phyloP scores from a whole-genome alignment of 2,888 invertebrate genomes.

The Sepiola atlantica region DNA sequence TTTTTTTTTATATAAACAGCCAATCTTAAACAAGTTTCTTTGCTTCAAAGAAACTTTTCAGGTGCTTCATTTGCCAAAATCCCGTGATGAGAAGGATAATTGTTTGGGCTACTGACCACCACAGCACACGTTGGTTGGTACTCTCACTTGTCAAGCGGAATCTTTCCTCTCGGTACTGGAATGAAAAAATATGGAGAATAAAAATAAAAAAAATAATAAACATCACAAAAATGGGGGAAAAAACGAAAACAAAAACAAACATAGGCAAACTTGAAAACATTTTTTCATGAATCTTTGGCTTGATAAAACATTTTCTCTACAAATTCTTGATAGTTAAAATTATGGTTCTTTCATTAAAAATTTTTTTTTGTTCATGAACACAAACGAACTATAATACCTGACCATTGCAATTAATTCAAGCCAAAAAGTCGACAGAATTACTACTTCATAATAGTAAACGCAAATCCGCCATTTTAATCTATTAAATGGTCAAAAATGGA shows the following conservation, averaged over 20 bases:
- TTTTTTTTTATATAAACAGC: neutral
- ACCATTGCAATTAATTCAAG: too few species aligned
- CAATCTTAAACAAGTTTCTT: constrained; percentile 85
- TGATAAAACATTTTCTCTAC: too few species aligned
- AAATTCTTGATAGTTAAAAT: too few species aligned
- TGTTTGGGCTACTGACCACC: constrained; percentile 97
- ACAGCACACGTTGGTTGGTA: constrained; percentile 86
- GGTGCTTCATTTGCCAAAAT: constrained; percentile 99
- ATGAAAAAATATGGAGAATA: constrained; percentile 49
- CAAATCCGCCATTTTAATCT: too few species aligned
- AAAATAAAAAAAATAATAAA: neutral
- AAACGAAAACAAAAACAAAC: too few species aligned
- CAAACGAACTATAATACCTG: neutral
- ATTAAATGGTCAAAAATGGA: too few species aligned
- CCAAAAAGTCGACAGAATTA: too few species aligned
- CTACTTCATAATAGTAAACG: too few species aligned
- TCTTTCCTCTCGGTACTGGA: constrained; percentile 95
- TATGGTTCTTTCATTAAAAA: too few species aligned
- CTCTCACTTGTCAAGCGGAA: constrained; percentile 98
- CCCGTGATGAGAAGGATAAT: constrained; percentile 92
- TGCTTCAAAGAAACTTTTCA: constrained; percentile 99
- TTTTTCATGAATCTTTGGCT: too few species aligned
- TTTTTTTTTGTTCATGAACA: neutral
- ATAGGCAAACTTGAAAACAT: too few species aligned
- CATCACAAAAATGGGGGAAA: too few species aligned